Percentiles rank a stretch among this genome's conserved stretches.
Evolutionary conservation across 2,888 invertebrate genomes (phyloP).

Genomic region (Stenolophus ochropezus): DNA sequence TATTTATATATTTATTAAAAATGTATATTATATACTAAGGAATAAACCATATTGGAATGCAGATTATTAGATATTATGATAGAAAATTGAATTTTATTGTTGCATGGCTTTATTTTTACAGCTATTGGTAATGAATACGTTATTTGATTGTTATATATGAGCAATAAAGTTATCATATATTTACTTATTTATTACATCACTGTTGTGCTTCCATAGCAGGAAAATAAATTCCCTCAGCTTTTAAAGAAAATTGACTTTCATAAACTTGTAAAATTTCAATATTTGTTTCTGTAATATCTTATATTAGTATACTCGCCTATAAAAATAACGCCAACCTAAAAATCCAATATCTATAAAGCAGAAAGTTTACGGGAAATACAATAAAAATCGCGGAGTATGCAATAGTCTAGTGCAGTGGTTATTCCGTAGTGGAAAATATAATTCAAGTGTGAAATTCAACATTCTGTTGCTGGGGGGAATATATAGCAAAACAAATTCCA

Average conservation of each 20-base stretch:
- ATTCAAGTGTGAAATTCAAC: constrained; percentile 43
- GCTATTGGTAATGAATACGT: too few relatives aligned
- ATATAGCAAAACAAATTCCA: constrained; percentile 55
- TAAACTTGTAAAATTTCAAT: neutral
- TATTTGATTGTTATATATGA: too few relatives aligned
- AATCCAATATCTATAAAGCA: constrained; percentile 26
- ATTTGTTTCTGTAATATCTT: neutral
- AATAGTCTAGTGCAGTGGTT: constrained; percentile 3
- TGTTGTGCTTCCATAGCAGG: too few relatives aligned
- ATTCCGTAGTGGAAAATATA: constrained; percentile 22
- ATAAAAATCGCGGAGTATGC: neutral
- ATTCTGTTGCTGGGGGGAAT: constrained; percentile 40
- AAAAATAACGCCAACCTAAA: constrained; percentile 8
- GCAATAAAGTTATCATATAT: too few relatives aligned
- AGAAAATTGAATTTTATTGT: too few relatives aligned
- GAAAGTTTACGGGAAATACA: constrained; percentile 4
- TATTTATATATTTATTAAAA: too few relatives aligned
- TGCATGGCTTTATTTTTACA: too few relatives aligned
- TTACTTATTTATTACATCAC: too few relatives aligned
- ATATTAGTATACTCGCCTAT: neutral
- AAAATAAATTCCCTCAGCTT: too few relatives aligned
- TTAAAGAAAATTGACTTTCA: neutral
- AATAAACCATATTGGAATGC: too few relatives aligned
- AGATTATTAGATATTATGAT: too few relatives aligned
- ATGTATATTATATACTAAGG: too few relatives aligned